Evolutionary conservation across 2,888 invertebrate species (phyloP), one percentile per base, ranked within the genome.

Genomic region (Drosophila nr. fundita): DNA sequence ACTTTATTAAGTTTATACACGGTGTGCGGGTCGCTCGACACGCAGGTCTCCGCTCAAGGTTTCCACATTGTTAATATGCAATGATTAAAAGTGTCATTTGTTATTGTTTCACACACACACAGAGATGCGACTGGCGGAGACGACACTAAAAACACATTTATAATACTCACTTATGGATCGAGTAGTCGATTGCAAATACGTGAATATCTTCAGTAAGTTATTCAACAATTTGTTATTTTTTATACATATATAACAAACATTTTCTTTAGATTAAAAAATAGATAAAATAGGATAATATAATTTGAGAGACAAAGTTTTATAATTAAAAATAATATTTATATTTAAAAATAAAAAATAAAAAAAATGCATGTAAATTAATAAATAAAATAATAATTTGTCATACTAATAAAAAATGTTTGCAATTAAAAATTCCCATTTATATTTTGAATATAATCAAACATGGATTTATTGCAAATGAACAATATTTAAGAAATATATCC

Each of bases 21-120:
- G 36, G 30, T 34, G 66, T 84, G 79, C 87, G 84, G 87, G 78
- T 52, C 27, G 29, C 11, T 45, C 72, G 57, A 63, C 50, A 58
- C n/a, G 61, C 67, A 52, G 74, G 62, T 48, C 73, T 30, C 32
- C 73, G 29, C 53, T 59, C 82, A 73, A 77, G 84, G 85, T 77
- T 76, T 76, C 40, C 49, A 53, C 59, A 72, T 76, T 76, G 81
- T 82, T 87, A 89, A 87, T 90, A 90, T 88, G 90, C 83, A 75
- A 90, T 90, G 87, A 90, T 87, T 90, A 76, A 87, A 85, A 77
- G 88, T 86, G 79, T 83, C 90, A 90, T 90, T 88, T 90, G 77
- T 90, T 83, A 84, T 73, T 75, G 77, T 67, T 88, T 55, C 64
- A 59, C 60, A 67, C 70, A 48, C 63, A 67, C 38, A 70, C 54